Percentiles rank a stretch among this genome's conserved stretches.
phyloP scores from a whole-genome alignment of 2,113 vertebrate genomes.

The Xenus cinereus region DNA sequence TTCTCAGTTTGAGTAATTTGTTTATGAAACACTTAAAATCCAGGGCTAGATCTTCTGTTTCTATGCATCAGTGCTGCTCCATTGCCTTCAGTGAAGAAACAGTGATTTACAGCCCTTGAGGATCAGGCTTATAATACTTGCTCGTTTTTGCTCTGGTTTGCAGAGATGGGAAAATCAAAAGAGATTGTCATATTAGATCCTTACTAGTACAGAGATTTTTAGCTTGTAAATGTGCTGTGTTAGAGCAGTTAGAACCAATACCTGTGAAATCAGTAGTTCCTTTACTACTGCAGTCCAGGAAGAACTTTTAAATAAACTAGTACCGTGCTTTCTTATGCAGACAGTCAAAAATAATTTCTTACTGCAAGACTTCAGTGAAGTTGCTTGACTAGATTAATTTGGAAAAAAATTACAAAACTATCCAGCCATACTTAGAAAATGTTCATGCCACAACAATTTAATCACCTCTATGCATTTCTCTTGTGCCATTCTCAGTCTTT shows the following conservation, averaged over 20 bases:
- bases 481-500: neutral
- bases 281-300: neutral
- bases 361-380: neutral
- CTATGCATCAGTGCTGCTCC: neutral
- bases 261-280: neutral
- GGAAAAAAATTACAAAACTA: neutral
- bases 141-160: neutral
- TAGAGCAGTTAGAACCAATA: neutral
- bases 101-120: neutral
- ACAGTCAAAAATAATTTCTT: neutral
- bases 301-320: neutral
- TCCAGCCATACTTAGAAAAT: neutral
- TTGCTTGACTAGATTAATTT: neutral
- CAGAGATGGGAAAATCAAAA: neutral
- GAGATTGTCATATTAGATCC: neutral
- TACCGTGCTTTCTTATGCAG: neutral
- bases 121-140: neutral
- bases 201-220: neutral
- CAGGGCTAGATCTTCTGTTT: neutral
- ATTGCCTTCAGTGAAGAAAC: neutral
- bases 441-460: neutral
- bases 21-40: slow-evolving; percentile 3
- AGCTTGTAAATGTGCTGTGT: neutral
- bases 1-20: neutral
- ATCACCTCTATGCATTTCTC: neutral